phyloP scores from a whole-genome alignment of 1,140 invertebrate genomes.

The Lepidurus apus region DNA sequence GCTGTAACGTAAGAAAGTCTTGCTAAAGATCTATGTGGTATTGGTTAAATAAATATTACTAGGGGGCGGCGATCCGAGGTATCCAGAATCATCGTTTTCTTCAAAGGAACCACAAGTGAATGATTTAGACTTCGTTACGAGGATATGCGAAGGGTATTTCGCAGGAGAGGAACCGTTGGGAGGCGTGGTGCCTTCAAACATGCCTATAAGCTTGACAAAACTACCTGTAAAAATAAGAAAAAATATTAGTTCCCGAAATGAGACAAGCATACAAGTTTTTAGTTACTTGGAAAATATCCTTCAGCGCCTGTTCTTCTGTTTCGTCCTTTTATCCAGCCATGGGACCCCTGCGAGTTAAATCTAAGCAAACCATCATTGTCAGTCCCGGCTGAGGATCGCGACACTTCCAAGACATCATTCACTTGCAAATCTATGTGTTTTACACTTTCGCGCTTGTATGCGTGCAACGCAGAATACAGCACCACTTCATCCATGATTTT shows the following conservation, averaged over 20 bases:
- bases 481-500: constrained; percentile 14
- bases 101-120: constrained; percentile 28
- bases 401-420: constrained; percentile 25
- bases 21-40: background rate
- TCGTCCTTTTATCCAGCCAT: constrained; percentile 34
- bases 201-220: constrained; percentile 23
- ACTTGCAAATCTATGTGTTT: constrained; percentile 20
- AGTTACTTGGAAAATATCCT: constrained; percentile 34
- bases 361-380: background rate
- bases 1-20: background rate
- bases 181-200: constrained; percentile 29
- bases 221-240: constrained; percentile 36
- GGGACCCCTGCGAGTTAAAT: constrained; percentile 11
- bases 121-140: constrained; percentile 5
- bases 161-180: constrained; percentile 35
- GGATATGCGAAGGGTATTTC: constrained; percentile 30
- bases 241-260: constrained; percentile 29
- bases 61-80: constrained; percentile 36
- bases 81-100: constrained; percentile 39
- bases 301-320: constrained; percentile 34
- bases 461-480: background rate
- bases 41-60: constrained; percentile 35
- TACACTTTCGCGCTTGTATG: constrained; percentile 7
- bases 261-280: constrained; percentile 6
- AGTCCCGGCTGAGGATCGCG: background rate